Evolutionary conservation across 2,113 vertebrate genomes (phyloP).

Genomic region (Tauraco erythrolophus): DNA sequence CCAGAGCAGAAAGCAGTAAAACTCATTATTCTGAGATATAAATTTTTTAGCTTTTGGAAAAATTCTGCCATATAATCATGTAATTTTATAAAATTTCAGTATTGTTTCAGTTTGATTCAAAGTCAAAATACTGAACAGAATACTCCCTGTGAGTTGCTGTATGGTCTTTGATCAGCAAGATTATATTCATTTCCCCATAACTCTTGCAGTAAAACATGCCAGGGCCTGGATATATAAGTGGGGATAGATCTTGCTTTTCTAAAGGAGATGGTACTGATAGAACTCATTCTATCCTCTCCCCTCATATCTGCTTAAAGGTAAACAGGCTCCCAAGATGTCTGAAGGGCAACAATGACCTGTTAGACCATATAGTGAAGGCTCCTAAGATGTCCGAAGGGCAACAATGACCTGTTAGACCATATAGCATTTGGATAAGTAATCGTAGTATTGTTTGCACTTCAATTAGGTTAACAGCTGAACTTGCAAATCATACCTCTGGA

Average conservation of each 20-base stretch:
- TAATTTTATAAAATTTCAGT: neutral
- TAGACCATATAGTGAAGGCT: neutral
- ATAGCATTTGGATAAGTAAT: slow-evolving; percentile 27
- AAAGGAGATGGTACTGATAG: neutral
- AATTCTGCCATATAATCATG: neutral
- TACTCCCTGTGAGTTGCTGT: neutral
- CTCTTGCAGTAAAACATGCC: neutral
- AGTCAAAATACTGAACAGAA: neutral
- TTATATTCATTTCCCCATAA: neutral
- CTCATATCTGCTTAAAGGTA: neutral
- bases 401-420: neutral
- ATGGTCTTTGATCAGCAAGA: neutral
- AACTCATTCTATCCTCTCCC: neutral
- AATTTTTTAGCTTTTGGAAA: neutral
- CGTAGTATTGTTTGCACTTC: slow-evolving; percentile 25
- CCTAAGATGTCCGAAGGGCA: neutral
- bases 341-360: neutral
- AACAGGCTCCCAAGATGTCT: neutral
- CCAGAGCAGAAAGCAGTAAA: neutral
- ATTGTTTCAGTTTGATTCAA: neutral
- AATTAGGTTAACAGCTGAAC: slow-evolving; percentile 51
- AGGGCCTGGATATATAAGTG: neutral
- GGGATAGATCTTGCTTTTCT: neutral
- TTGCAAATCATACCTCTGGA: slow-evolving; percentile 32
- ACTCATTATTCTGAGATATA: neutral